Evolutionary conservation across 2,797 vertebrate genomes (phyloP), one percentile per base, ranked within the genome.

Genomic region (Paramormyrops hopkinsi): DNA sequence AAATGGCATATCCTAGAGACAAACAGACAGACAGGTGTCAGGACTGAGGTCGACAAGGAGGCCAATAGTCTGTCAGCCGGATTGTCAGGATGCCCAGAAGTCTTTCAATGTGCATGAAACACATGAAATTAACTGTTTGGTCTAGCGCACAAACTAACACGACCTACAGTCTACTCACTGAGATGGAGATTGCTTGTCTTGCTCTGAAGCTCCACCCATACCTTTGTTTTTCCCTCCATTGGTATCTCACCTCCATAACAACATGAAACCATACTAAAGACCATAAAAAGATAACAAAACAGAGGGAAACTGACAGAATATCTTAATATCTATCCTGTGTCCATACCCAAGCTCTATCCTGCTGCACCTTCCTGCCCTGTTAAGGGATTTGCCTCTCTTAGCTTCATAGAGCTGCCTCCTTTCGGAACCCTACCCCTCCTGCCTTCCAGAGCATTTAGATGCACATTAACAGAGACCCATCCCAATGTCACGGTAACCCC

Each of bases 1-100:
- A 97, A 96, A 99, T 98, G 79, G 99, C 97, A 88, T 99, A 99
- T 90, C 99, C 99, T 99, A 92, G 91, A 93, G 79, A 91, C 90
- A 89, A 93, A 62, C 37, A 93, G 90, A 65, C 14, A 89, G 17
- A 9, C 53, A 84, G 85, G 12, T 41, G 51, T 87, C 85, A 37
- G 53, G 50, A 84, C 19, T 12, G 41, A 37, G 51, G 53, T 8
- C 7, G 25, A 59, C 14, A n/a, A 11, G 50, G 46, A 84, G n/a
- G 46, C 17, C 46, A 29, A 4, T 9, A 29, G 46, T 84, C 89
- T 84, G 88, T 92, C 90, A 90, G 86, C 56, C 56, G 25, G 41
- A 89, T 65, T 89, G 89, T 79, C 90, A 90, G 90, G 89, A 92
- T 89, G 91, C 89, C 91, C 91, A 89, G 87, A 91, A 89, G 90